Conservation (phyloP, 2,113 vertebrate species). For the Pluvianellus socialis region DNA sequence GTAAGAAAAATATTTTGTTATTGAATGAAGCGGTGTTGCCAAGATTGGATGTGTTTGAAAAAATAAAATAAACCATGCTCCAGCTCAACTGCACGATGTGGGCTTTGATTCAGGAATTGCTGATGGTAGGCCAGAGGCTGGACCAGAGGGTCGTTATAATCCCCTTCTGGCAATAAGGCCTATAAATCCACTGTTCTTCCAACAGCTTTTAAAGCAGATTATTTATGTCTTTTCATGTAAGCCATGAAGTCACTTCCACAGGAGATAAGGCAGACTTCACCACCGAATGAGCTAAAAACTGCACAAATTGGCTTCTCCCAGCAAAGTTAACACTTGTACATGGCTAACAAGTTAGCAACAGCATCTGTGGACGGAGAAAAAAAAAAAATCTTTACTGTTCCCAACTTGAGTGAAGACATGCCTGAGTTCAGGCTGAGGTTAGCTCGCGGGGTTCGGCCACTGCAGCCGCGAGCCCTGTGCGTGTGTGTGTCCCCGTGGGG, state of each 20-base stretch:
- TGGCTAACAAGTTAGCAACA: not conserved
- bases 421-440: not conserved
- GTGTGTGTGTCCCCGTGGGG: rapidly evolving
- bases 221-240: constrained; percentile 8
- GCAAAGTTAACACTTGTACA: not conserved
- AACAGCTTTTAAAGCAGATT: constrained; percentile 17
- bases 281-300: not conserved
- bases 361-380: not conserved
- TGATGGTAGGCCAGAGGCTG: not conserved
- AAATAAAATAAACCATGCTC: not conserved
- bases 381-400: not conserved
- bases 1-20: constrained; percentile 45
- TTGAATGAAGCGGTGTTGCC: constrained; percentile 35
- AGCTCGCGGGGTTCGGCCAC: not conserved
- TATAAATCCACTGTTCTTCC: not conserved
- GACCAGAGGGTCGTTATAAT: not conserved
- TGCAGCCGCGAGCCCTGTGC: not conserved
- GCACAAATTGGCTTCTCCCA: not conserved
- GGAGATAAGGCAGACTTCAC: constrained; percentile 23
- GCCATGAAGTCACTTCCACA: not conserved
- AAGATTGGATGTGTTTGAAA: not conserved
- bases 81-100: not conserved
- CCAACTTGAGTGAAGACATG: not conserved
- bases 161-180: not conserved
- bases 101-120: constrained; percentile 6